A percentile compares a stretch with the other conserved stretches of the same genome.
Evolutionary conservation across 2,797 vertebrate species (phyloP).

Genomic region (Sebastes matsubarae): DNA sequence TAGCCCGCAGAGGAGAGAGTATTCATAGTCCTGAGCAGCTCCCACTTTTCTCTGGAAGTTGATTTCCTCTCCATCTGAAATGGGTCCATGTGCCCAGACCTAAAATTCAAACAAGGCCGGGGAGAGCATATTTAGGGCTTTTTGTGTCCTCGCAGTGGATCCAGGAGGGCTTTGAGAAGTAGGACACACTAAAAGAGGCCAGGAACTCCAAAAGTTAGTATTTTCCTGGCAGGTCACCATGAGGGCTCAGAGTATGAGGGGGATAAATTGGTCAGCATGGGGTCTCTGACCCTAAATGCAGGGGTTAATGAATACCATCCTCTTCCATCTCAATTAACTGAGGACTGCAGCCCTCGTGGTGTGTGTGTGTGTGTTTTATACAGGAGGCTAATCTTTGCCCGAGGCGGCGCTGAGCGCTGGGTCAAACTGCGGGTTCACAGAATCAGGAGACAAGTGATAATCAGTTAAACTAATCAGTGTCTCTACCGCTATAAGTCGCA

Average conservation of each 20-base stretch:
- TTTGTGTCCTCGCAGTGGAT: slow-evolving; percentile 40
- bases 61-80: slow-evolving; percentile 54
- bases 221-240: slow-evolving; percentile 68
- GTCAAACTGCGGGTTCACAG: slow-evolving; percentile 56
- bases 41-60: slow-evolving; percentile 28
- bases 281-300: slow-evolving; percentile 58
- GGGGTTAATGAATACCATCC: slow-evolving; percentile 72
- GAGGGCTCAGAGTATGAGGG: slow-evolving; percentile 27
- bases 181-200: slow-evolving; percentile 53
- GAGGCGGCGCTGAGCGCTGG: slow-evolving; percentile 45
- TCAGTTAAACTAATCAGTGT: slow-evolving; percentile 50
- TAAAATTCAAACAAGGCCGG: slow-evolving; percentile 60
- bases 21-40: slow-evolving; percentile 13
- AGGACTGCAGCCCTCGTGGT: slow-evolving; percentile 15
- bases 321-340: slow-evolving; percentile 53
- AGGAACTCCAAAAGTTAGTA: slow-evolving; percentile 40
- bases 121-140: slow-evolving; percentile 51
- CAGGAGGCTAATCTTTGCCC: slow-evolving; percentile 52
- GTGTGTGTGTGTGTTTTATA: slow-evolving; percentile 26
- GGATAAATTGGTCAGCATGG: slow-evolving; percentile 51
- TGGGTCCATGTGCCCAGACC: slow-evolving; percentile 41
- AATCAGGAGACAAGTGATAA: slow-evolving; percentile 54
- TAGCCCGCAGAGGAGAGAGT: not conserved
- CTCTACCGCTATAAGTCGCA: not conserved
- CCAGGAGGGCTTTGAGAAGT: slow-evolving; percentile 54